Evolutionary conservation across 2,888 invertebrate genomes (phyloP).

Genomic region (Hoplodrina blanda): DNA sequence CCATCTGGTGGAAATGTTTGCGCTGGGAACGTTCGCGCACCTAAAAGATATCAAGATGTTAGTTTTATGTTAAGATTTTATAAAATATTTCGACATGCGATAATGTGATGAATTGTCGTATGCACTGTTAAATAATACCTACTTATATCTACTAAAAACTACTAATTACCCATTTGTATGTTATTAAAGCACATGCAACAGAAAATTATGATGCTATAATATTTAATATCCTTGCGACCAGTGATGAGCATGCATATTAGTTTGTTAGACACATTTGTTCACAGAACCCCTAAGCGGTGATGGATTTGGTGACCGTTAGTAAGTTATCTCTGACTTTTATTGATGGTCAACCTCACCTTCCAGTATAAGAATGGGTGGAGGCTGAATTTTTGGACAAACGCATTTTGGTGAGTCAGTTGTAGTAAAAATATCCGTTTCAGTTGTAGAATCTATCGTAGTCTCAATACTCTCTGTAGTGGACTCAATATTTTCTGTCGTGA

Average conservation of each 20-base stretch:
- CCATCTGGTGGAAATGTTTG: constrained; percentile 98
- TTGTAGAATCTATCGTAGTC: constrained; percentile 71
- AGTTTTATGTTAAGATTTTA: constrained; percentile 50
- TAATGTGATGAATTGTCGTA: constrained; percentile 76
- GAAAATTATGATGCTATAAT: constrained; percentile 63
- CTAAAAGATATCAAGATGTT: constrained; percentile 85
- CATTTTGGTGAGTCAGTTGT: constrained; percentile 77
- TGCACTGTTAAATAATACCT: constrained; percentile 40
- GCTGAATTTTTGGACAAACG: constrained; percentile 86
- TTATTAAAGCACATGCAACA: constrained; percentile 74
- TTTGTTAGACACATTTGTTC: constrained; percentile 75
- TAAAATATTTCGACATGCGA: constrained; percentile 69
- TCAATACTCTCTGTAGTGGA: constrained; percentile 63
- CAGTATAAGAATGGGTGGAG: constrained; percentile 94
- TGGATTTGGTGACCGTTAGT: constrained; percentile 84
- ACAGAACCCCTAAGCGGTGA: constrained; percentile 73
- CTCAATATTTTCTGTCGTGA: constrained; percentile 36
- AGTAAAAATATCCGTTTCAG: constrained; percentile 70
- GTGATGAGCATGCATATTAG: constrained; percentile 79
- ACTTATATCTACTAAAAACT: constrained; percentile 33
- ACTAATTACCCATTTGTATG: constrained; percentile 47
- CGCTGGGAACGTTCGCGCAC: constrained; percentile 96
- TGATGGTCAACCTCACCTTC: constrained; percentile 93
- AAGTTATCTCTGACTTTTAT: constrained; percentile 80
- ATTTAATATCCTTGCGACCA: constrained; percentile 45